These are phyloP conservation scores for Steinernema khuongi DNA, from an alignment of 1,140 invertebrate species.

Conservation along the genomic window DNA sequence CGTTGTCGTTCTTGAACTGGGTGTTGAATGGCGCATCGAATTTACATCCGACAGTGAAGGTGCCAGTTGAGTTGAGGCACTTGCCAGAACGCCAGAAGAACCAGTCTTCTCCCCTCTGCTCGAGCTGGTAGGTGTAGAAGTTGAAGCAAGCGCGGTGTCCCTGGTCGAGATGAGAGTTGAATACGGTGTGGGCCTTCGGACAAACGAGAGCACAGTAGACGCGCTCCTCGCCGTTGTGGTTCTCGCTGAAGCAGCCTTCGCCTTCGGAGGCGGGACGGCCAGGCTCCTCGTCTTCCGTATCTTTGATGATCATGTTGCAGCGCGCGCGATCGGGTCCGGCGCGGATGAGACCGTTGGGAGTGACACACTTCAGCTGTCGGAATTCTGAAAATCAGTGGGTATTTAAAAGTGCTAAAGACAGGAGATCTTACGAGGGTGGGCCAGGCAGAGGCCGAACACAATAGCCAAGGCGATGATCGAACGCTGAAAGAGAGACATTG, in stretches of 20 bases:
- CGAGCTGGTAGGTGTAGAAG: constrained; percentile 56
- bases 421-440: constrained; percentile 45
- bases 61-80: constrained; percentile 53
- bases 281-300: constrained; percentile 45
- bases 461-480: constrained; percentile 18
- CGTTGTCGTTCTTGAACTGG: constrained; percentile 55
- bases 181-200: constrained; percentile 57
- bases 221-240: constrained; percentile 54
- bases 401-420: not conserved
- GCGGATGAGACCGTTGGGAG: constrained; percentile 52
- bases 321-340: constrained; percentile 48
- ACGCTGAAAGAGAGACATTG: constrained; percentile 5
- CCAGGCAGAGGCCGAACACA: constrained; percentile 29
- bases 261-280: constrained; percentile 56
- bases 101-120: constrained; percentile 39
- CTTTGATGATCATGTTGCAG: constrained; percentile 57
- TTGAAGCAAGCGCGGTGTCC: constrained; percentile 56
- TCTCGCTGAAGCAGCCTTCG: constrained; percentile 56
- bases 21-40: constrained; percentile 59
- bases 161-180: constrained; percentile 56
- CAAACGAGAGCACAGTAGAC: constrained; percentile 57
- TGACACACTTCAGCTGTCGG: constrained; percentile 55
- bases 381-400: constrained; percentile 44
- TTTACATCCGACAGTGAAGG: constrained; percentile 55
- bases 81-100: constrained; percentile 56